A percentile compares a stretch with the other conserved stretches of the same genome.
These are phyloP conservation scores for Eulemur albifrons DNA, from an alignment of 2,797 vertebrate species.

Conservation along the genomic window DNA sequence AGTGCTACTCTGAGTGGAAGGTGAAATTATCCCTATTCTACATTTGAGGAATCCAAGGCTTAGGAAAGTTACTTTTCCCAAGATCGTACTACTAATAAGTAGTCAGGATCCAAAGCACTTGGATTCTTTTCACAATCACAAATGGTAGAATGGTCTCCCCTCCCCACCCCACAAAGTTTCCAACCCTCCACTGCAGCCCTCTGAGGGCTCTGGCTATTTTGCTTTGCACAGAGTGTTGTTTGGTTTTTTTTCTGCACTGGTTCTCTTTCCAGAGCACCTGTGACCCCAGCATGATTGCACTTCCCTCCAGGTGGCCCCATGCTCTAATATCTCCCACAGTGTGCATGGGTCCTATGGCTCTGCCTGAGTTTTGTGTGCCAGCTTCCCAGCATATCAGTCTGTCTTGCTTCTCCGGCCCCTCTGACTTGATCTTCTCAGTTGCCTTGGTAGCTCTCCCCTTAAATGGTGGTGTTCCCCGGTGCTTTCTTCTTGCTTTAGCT, in stretches of 20 bases:
- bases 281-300: background rate
- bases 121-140: background rate
- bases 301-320: background rate
- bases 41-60: background rate
- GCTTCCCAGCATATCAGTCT: background rate
- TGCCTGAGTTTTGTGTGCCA: background rate
- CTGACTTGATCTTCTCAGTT: background rate
- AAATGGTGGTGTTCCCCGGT: background rate
- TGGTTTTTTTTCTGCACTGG: background rate
- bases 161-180: background rate
- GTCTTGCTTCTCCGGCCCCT: background rate
- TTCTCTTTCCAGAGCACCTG: background rate
- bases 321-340: too few relatives aligned
- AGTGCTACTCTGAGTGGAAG: background rate
- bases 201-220: background rate
- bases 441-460: background rate
- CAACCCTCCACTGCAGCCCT: background rate
- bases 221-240: background rate
- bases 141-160: background rate
- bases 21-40: background rate
- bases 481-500: background rate
- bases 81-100: background rate
- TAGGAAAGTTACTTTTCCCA: background rate
- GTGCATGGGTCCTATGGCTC: background rate
- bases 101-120: background rate